Conservation (phyloP, 2,888 invertebrate genomes). For the Podabrus alpinus region DNA sequence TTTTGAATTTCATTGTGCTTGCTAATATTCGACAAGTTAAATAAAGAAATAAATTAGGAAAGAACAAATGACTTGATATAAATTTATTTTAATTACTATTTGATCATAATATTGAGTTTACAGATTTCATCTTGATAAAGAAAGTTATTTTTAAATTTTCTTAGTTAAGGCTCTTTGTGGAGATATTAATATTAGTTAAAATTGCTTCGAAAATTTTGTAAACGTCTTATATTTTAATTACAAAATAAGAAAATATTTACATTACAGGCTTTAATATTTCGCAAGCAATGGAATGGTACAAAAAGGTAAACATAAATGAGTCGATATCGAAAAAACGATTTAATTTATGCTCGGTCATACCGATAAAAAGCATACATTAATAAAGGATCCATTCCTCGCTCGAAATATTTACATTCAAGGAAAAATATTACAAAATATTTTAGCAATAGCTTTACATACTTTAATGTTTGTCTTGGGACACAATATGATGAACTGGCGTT, state of each 20-base stretch:
- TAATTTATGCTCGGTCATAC: not conserved
- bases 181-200: not conserved
- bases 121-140: not conserved
- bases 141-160: not conserved
- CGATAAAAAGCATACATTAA: not conserved
- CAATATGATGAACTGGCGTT: not conserved
- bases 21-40: not conserved
- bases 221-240: not conserved
- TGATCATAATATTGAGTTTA: not conserved
- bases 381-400: not conserved
- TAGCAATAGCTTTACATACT: not conserved
- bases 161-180: not conserved
- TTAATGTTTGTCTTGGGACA: not conserved
- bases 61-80: not conserved
- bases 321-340: not conserved
- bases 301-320: not conserved
- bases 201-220: not conserved
- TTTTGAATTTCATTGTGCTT: slow-evolving; percentile 2
- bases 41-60: not conserved
- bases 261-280: not conserved
- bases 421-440: not conserved
- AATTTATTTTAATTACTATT: not conserved
- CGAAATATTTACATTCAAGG: not conserved
- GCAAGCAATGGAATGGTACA: not conserved
- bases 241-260: not conserved